A percentile compares a stretch with the other conserved stretches of the same genome.
These are phyloP conservation scores for Lytechinus variegatus DNA, from an alignment of 35 echinoderm and acorn worm genomes.

Conservation along the genomic window DNA sequence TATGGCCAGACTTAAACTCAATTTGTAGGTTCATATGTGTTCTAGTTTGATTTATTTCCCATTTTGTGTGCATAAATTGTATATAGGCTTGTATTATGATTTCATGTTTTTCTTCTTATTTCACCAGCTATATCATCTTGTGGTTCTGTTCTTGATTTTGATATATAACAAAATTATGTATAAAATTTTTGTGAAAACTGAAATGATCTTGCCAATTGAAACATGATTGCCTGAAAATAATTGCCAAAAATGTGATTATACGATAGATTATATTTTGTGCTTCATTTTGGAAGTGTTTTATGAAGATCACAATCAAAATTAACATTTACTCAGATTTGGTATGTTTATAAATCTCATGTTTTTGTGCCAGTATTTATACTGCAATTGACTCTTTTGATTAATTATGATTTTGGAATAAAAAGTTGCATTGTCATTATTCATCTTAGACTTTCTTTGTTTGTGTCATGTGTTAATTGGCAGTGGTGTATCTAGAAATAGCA, in stretches of 20 bases:
- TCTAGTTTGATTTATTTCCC: neutral
- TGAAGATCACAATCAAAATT: neutral
- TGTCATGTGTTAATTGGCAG: neutral
- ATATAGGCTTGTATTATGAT: neutral
- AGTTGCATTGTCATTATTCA: neutral
- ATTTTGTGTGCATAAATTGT: neutral
- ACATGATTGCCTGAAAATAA: neutral
- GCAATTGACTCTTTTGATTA: neutral
- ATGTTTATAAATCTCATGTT: neutral
- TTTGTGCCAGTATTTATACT: neutral
- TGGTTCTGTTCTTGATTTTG: neutral
- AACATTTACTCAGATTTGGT: neutral
- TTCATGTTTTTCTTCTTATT: neutral
- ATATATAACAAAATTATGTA: neutral
- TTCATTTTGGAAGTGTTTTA: neutral
- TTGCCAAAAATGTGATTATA: neutral
- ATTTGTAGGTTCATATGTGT: neutral
- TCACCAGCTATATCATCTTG: neutral
- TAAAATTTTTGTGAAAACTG: neutral
- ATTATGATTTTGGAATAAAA: neutral
- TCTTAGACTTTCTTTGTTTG: neutral
- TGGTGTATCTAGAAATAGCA: no score
- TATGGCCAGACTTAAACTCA: no score
- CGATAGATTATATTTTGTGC: neutral
- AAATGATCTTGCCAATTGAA: slow-evolving; percentile 2